Percentiles rank a stretch among this genome's conserved stretches.
Evolutionary conservation across 2,113 vertebrate species (phyloP).

Genomic region (Empidonax traillii): DNA sequence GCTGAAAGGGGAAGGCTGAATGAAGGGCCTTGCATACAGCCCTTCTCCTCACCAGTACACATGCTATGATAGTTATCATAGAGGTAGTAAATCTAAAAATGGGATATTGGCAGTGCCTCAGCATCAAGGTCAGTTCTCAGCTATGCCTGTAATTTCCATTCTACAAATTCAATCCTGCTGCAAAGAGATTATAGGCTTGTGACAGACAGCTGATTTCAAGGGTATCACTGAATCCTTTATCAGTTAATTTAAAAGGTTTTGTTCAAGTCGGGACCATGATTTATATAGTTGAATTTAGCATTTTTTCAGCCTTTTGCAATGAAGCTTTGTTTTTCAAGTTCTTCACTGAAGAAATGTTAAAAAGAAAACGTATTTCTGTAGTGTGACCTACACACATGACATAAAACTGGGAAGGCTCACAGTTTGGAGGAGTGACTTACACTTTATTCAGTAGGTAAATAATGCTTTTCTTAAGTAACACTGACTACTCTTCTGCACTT

Average conservation of each 20-base stretch:
- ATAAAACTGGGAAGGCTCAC: not conserved
- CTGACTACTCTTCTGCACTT: not conserved
- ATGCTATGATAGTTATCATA: rapidly evolving
- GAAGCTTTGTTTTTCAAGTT: not conserved
- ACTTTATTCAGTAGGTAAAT: not conserved
- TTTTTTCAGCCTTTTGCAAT: not conserved
- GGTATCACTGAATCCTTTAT: not conserved
- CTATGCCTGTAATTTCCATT: not conserved
- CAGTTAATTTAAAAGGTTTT: not conserved
- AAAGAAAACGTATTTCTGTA: not conserved
- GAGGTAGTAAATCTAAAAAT: not conserved
- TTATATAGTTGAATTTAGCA: not conserved
- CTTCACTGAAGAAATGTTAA: not conserved
- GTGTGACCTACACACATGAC: not conserved
- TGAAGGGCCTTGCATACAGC: not conserved
- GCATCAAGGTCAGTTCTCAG: not conserved
- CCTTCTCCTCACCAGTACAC: not conserved
- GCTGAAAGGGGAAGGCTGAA: not conserved
- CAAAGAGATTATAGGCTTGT: not conserved
- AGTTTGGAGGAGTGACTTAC: not conserved
- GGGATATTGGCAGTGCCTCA: not conserved
- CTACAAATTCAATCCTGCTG: not conserved
- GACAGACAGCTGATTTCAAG: not conserved
- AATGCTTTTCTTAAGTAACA: not conserved
- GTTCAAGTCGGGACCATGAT: not conserved